Conservation (phyloP, 2,888 invertebrate genomes). For the Melipona beecheii region DNA sequence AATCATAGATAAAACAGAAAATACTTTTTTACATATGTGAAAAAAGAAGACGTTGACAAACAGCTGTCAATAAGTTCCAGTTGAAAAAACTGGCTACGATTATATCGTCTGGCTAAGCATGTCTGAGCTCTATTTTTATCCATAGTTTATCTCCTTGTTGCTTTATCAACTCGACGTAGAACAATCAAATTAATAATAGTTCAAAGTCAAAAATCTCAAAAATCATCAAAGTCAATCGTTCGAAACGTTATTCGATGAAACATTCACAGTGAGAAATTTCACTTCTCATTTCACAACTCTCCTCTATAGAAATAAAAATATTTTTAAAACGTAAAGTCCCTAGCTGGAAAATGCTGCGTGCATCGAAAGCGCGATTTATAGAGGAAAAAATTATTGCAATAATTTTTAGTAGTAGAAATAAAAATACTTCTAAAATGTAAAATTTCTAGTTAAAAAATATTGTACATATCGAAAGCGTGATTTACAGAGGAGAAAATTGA, state of each 20-base stretch:
- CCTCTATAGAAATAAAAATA: background rate
- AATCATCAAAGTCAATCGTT: background rate
- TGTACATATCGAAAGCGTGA: background rate
- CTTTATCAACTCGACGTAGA: background rate
- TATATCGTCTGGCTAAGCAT: background rate
- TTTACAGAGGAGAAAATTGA: background rate
- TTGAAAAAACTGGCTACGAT: background rate
- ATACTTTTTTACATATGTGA: background rate
- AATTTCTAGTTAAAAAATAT: background rate
- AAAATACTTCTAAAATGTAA: too few species aligned
- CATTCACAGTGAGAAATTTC: background rate
- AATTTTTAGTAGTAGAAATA: background rate
- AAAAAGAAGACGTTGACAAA: background rate
- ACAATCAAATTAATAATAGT: background rate
- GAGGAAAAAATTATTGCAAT: too few species aligned
- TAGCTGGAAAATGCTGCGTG: background rate
- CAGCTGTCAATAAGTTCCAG: background rate
- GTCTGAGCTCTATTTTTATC: background rate
- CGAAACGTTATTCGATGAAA: background rate
- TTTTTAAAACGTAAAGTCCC: background rate
- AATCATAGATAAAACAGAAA: background rate
- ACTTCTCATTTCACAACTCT: background rate
- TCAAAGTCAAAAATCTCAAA: background rate
- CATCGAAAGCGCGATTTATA: background rate
- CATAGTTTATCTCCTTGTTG: background rate